Evolutionary conservation across 2,888 invertebrate genomes (phyloP).

Genomic region (Ormyrus rosae): DNA sequence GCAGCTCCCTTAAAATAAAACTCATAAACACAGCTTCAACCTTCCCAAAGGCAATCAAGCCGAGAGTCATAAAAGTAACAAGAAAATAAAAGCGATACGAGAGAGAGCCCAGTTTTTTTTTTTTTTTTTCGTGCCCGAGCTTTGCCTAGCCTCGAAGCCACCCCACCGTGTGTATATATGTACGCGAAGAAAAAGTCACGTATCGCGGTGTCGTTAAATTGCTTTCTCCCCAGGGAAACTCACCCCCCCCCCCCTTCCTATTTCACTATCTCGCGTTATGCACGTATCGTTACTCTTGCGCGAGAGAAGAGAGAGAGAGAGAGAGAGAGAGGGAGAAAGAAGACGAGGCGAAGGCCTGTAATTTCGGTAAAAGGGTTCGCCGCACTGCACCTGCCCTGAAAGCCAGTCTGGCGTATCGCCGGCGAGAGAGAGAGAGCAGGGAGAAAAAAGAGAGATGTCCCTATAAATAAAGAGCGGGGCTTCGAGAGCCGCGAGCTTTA

Average conservation of each 20-base stretch:
- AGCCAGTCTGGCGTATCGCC: constrained; percentile 16
- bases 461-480: constrained; percentile 42
- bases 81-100: constrained; percentile 56
- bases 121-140: no score
- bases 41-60: constrained; percentile 55
- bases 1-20: constrained; percentile 48
- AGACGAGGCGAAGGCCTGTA: constrained; percentile 28
- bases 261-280: neutral
- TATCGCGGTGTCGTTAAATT: constrained; percentile 56
- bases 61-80: constrained; percentile 55
- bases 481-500: constrained; percentile 29
- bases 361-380: constrained; percentile 58
- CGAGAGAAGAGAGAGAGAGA: neutral
- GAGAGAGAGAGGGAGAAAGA: neutral
- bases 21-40: constrained; percentile 51
- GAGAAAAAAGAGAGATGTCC: neutral
- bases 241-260: no score
- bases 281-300: no score
- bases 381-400: constrained; percentile 48
- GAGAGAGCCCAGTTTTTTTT: constrained; percentile 5
- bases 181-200: constrained; percentile 50
- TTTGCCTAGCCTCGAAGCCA: no score
- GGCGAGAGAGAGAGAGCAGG: neutral
- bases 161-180: neutral
- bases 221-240: constrained; percentile 31